Evolutionary conservation across 2,797 vertebrate genomes (phyloP), one percentile per base, ranked within the genome.

Genomic region (Pangasius mekongensis): DNA sequence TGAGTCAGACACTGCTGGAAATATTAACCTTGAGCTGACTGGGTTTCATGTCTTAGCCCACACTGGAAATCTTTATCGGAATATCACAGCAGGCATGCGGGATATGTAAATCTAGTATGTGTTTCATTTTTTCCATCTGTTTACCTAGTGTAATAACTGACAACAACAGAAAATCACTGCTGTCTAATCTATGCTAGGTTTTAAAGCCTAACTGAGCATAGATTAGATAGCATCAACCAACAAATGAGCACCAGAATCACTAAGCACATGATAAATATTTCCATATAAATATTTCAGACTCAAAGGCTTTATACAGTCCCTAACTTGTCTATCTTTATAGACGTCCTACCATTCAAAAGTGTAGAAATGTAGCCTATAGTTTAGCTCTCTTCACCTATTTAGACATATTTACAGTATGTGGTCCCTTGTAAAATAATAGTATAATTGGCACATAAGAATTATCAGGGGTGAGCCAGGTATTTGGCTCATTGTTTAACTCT

Each of bases 1-100:
- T 47, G 81, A 89, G 58, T 56, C 60, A 69, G 20, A 27, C 54
- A 56, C 43, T 76, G 66, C 77, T 77, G 66, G 78, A 84, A 69
- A 76, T 73, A 78, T 60, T 73, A 78, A 13, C 47, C n/a, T 52
- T 27, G 9, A 74, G 80, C 30, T 24, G 10, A 88, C 83, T 80
- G 43, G 1, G 24, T 78, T 69, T 88, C 5, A 52, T 52, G 66
- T 86, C 52, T 47, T 69, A 47, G 4, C 56, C 77, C 10, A 30
- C 36, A 24, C n/a, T 69, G 27, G 39, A 47, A 83, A 84, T 86
- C 64, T 11, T 49, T 54, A 78, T 89, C 47, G 67, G 83, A 27
- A 30, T 81, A 88, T 60, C 80, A 84, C 56, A n/a, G 73, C 24
- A 62, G 82, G 60, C n/a, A 83, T 71, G 33, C 10, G 67, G 30